These are phyloP conservation scores for Aurelia sp. DNA, from an alignment of 30 jellyfish, hydroid and myxozoan species.

Conservation along the genomic window DNA sequence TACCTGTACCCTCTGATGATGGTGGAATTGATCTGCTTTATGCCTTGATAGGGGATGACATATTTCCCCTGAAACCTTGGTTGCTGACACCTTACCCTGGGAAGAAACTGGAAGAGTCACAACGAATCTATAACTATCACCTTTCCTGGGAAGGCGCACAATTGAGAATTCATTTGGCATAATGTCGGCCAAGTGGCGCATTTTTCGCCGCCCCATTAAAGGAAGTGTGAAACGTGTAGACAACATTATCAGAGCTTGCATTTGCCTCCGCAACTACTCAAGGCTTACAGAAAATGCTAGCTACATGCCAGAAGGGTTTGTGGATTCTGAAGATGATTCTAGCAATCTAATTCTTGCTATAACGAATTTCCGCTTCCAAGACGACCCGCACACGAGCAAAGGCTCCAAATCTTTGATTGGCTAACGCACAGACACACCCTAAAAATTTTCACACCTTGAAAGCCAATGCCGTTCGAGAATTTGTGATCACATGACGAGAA, in stretches of 20 bases:
- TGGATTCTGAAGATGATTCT: conserved; percentile 13
- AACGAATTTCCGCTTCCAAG: too few relatives aligned
- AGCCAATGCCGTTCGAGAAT: too few relatives aligned
- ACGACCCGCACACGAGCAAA: too few relatives aligned
- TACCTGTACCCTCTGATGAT: too few relatives aligned
- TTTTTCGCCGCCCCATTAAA: conserved; percentile 23
- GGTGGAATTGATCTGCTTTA: conserved; percentile 1
- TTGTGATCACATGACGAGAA: too few relatives aligned
- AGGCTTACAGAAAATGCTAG: conserved; percentile 39
- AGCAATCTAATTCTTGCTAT: not conserved
- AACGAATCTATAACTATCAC: conserved; percentile 41
- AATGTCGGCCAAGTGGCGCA: conserved; percentile 46
- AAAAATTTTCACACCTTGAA: too few relatives aligned
- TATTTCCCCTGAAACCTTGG: conserved; percentile 77
- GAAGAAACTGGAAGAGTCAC: conserved; percentile 12
- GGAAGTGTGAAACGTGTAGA: conserved; percentile 2
- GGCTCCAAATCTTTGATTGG: too few relatives aligned
- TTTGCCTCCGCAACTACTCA: conserved; percentile 16
- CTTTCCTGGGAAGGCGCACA: conserved; percentile 43
- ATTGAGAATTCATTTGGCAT: conserved; percentile 46
- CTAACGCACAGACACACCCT: too few relatives aligned
- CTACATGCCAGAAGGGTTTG: conserved; percentile 23
- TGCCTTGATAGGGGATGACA: conserved; percentile 43
- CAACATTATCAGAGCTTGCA: conserved; percentile 22
- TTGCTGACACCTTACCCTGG: conserved; percentile 71